Evolutionary conservation across 2,888 invertebrate genomes (phyloP), one percentile per base, ranked within the genome.

Genomic region (Drosophila prostipennis): DNA sequence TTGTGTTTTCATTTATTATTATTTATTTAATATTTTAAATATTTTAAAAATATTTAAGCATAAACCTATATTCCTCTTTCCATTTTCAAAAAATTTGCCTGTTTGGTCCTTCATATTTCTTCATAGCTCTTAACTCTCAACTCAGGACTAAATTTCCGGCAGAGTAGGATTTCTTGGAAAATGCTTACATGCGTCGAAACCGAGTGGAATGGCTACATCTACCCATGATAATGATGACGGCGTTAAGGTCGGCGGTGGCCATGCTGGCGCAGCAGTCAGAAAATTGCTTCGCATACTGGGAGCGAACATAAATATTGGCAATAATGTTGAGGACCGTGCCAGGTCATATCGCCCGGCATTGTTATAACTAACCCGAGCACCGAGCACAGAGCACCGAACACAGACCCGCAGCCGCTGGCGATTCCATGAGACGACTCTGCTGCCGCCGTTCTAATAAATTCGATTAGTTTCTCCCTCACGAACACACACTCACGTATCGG

Each of bases 391-490:
- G 16, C 39, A 45, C 26, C 40, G 61, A 43, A 36, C 59, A 48
- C 60, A 69, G 52, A 43, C 26, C n/a, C 40, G 53, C 46, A 40
- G 61, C 81, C 73, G 67, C 42, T 49, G 69, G 55, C 77, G 43
- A 49, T 80, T 63, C 61, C 71, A 57, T 51, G 59, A 72, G 71
- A 53, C 79, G 72, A 75, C 76, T 80, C 83, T 72, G 55, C 65
- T 39, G 45, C 53, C 67, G 45, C 53, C 67, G 67, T 75, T 70
- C 86, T 79, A 87, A 82, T 87, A 87, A 87, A 82, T 82, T 82
- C 82, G 81, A 82, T 82, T 82, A 87, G 77, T 84, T 82, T 80
- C 83, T 65, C 55, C 42, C 45, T 37, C 60, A 46, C 58, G 65
- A 64, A 14, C 65, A 65, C 68, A 67, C 54, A 65, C 64, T 43